Evolutionary conservation across 1,140 invertebrate species (phyloP).

Genomic region (Drosophila parabipectinata): DNA sequence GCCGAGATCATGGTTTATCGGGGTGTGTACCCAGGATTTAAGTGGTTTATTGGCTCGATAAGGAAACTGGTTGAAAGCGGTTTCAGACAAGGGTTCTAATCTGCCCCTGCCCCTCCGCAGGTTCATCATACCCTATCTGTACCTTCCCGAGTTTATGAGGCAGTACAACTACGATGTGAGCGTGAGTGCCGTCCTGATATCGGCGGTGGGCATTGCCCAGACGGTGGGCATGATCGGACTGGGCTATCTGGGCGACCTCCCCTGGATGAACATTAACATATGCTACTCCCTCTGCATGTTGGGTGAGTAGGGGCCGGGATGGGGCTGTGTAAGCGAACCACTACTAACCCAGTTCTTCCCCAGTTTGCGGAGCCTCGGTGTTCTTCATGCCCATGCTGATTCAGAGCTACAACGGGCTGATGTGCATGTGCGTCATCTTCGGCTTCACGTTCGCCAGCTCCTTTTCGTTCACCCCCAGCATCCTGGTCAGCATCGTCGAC

Average conservation of each 20-base stretch:
- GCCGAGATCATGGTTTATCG: constrained; percentile 8
- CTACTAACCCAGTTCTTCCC: neutral
- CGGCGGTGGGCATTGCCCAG: constrained; percentile 93
- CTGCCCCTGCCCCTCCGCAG: constrained; percentile 32
- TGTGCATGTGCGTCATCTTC: constrained; percentile 88
- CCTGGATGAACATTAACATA: constrained; percentile 93
- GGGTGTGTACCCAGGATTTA: no score
- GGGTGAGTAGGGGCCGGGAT: constrained; percentile 50
- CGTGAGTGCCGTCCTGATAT: constrained; percentile 90
- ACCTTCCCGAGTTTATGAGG: constrained; percentile 90
- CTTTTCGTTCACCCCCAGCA: constrained; percentile 94
- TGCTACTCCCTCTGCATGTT: constrained; percentile 92
- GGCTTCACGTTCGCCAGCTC: constrained; percentile 94
- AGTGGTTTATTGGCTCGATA: constrained; percentile 25
- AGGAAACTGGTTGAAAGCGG: constrained; percentile 28
- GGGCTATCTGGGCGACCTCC: constrained; percentile 94
- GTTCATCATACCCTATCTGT: constrained; percentile 96
- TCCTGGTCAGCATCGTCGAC: constrained; percentile 86
- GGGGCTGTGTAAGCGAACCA: neutral
- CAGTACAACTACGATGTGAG: constrained; percentile 87
- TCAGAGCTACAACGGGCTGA: constrained; percentile 86
- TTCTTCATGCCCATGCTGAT: constrained; percentile 89
- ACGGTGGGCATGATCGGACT: constrained; percentile 95
- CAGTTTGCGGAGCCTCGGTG: constrained; percentile 89
- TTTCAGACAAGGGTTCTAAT: constrained; percentile 20